Percentiles rank a stretch among this genome's conserved stretches.
These are phyloP conservation scores for Trichomalopsis sarcophagae DNA, from an alignment of 1,140 invertebrate species.

Conservation along the genomic window DNA sequence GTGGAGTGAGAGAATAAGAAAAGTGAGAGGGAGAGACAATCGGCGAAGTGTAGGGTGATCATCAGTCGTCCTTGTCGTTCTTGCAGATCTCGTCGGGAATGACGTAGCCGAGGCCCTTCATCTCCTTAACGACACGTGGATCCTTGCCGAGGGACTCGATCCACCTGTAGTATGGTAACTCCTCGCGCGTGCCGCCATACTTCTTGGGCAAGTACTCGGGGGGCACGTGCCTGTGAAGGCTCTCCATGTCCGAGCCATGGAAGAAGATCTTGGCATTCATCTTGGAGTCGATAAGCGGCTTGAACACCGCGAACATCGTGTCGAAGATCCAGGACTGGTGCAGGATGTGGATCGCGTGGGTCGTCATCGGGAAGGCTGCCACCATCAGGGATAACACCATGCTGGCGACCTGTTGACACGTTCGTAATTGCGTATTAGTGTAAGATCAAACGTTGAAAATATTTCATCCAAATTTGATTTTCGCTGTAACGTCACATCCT, in stretches of 20 bases:
- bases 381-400: slow-evolving; percentile 72
- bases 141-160: slow-evolving; percentile 78
- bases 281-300: slow-evolving; percentile 81
- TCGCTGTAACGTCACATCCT: too few relatives aligned
- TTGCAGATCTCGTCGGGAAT: slow-evolving; percentile 65
- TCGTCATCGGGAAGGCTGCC: slow-evolving; percentile 84
- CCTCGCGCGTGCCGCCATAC: slow-evolving; percentile 82
- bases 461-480: neutral
- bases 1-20: neutral
- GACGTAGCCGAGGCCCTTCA: slow-evolving; percentile 79
- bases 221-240: slow-evolving; percentile 84
- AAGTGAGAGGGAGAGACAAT: too few relatives aligned
- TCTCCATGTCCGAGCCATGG: slow-evolving; percentile 84
- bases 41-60: too few relatives aligned
- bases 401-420: slow-evolving; percentile 63
- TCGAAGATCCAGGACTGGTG: slow-evolving; percentile 88
- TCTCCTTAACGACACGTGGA: slow-evolving; percentile 78
- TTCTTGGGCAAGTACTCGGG: slow-evolving; percentile 82
- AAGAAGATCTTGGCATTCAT: slow-evolving; percentile 85
- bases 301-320: slow-evolving; percentile 85
- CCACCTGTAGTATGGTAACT: slow-evolving; percentile 85
- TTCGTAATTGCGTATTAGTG: neutral
- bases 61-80: slow-evolving; percentile 24
- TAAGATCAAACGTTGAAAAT: neutral
- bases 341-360: slow-evolving; percentile 84